Evolutionary conservation across 2,113 vertebrate species (phyloP).

Genomic region (Ancistrus triradiatus): DNA sequence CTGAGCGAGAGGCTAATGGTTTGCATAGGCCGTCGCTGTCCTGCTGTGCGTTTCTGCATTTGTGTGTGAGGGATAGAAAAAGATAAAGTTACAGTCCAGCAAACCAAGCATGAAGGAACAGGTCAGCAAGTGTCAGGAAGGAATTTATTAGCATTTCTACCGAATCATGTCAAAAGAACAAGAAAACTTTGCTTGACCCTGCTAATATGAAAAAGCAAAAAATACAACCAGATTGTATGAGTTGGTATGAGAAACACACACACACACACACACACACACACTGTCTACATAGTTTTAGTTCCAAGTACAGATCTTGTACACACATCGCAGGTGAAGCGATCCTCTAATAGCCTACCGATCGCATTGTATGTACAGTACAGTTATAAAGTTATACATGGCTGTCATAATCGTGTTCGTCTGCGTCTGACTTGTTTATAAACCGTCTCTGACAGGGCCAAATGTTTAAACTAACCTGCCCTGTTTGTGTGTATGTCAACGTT

Average conservation of each 20-base stretch:
- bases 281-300: background rate
- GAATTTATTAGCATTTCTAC: slow-evolving; percentile 49
- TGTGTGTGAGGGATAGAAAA: background rate
- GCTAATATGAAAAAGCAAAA: slow-evolving; percentile 34
- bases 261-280: background rate
- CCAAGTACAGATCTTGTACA: too few species aligned
- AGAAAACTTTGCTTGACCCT: slow-evolving; percentile 32
- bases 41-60: background rate
- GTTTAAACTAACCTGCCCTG: slow-evolving; percentile 54
- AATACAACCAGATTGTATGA: background rate
- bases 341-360: too few species aligned
- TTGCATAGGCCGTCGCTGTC: slow-evolving; percentile 50
- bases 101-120: slow-evolving; percentile 47
- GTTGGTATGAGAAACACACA: too few species aligned
- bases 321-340: background rate
- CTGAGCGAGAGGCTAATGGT: slow-evolving; percentile 55
- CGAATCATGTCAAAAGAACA: slow-evolving; percentile 42
- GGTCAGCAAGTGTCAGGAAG: slow-evolving; percentile 50
- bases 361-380: background rate
- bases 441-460: slow-evolving; percentile 46
- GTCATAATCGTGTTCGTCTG: background rate
- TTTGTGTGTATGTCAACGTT: slow-evolving; percentile 48
- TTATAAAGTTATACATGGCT: background rate
- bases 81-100: slow-evolving; percentile 46
- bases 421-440: slow-evolving; percentile 40